phyloP scores from a whole-genome alignment of 2,113 vertebrate genomes.

The Phyllostomus hastatus region DNA sequence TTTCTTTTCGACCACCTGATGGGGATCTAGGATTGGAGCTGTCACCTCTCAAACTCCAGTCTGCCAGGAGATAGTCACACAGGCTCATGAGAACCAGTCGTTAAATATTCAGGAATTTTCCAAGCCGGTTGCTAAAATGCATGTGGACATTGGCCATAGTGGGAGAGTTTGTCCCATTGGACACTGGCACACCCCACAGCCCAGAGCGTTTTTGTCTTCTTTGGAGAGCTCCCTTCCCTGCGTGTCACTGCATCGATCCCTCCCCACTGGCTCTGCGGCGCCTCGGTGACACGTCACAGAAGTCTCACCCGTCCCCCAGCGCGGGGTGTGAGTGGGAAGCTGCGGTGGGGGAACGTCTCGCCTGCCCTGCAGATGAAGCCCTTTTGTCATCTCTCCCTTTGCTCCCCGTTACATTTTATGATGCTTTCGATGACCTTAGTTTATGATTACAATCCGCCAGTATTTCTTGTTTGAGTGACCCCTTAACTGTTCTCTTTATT shows the following conservation, averaged over 20 bases:
- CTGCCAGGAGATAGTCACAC: neutral
- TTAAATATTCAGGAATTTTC: neutral
- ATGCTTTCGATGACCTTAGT: conserved; percentile 46
- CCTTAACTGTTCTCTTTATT: conserved; percentile 31
- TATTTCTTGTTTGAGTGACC: conserved; percentile 55
- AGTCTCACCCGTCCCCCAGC: neutral
- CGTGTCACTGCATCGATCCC: neutral
- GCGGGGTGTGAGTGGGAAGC: neutral
- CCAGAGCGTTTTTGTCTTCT: neutral
- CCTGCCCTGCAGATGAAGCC: neutral
- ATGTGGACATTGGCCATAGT: neutral
- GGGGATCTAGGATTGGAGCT: neutral
- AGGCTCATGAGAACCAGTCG: neutral
- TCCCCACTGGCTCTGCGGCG: neutral
- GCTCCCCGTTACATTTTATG: conserved; percentile 46
- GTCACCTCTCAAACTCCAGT: neutral
- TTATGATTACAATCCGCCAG: conserved; percentile 24
- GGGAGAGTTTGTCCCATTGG: neutral
- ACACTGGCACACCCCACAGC: neutral
- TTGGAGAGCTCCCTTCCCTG: neutral
- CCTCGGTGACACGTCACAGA: neutral
- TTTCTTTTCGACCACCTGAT: neutral
- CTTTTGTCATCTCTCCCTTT: neutral
- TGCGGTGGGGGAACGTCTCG: neutral
- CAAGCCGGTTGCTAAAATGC: neutral